These are phyloP conservation scores for Canis aureus DNA, from an alignment of 2,113 vertebrate species.

Conservation along the genomic window DNA sequence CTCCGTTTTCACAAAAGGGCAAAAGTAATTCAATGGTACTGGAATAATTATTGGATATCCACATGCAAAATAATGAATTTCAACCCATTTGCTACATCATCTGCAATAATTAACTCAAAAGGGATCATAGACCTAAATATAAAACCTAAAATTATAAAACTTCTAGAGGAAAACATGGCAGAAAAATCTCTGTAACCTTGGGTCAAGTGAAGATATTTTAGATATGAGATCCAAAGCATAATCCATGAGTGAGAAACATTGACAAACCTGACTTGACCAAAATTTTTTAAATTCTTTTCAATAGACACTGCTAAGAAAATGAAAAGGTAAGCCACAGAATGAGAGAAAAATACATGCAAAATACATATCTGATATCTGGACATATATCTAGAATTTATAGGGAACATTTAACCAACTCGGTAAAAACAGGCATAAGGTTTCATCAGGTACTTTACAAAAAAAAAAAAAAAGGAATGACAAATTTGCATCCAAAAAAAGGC, in stretches of 20 bases:
- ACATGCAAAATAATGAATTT: neutral
- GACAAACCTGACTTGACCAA: neutral
- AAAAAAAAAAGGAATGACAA: neutral
- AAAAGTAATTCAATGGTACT: neutral
- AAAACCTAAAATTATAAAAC: neutral
- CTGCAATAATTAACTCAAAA: neutral
- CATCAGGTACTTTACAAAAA: neutral
- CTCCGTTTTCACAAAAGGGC: neutral
- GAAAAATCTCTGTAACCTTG: neutral
- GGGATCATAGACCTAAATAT: neutral
- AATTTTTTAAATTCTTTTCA: neutral
- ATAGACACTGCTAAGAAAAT: neutral
- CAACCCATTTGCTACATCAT: neutral
- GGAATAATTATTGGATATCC: neutral
- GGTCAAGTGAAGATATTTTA: constrained; percentile 1
- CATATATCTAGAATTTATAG: neutral
- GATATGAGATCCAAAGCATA: neutral
- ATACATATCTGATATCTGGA: neutral
- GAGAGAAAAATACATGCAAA: neutral
- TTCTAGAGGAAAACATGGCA: neutral
- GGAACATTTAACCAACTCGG: neutral
- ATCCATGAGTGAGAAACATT: neutral
- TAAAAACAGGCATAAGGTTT: neutral
- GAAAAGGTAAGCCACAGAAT: neutral
- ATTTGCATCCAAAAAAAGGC: neutral